Base-by-base conservation (phyloP, 2,113 vertebrate genomes). In the Chlamydotis undulata region DNA sequence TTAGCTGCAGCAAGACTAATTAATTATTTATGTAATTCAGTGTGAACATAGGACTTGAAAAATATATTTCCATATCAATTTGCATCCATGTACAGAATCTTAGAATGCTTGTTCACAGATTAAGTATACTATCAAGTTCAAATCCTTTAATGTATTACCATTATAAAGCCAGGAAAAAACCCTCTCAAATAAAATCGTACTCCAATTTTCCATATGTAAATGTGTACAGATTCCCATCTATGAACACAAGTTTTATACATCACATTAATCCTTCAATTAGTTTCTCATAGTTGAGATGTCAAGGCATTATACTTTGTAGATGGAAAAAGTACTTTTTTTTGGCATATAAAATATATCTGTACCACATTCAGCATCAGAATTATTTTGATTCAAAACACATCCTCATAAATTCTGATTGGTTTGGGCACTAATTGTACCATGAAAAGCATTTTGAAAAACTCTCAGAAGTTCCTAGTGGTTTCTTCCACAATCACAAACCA, bases 11-110 rank as follows among this genome's bases (percentile, higher is more conserved):
- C 9, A 35, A 91, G 87, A 55, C 83, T 90, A 74, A 91, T 95
- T 95, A 91, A 96, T 95, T 96, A 94, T 85, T 95, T 80, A 95
- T 84, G 76, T 49, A 67, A 88, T 70, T n/a, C 94, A 94, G n/a
- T n/a, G 59, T 65, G 92, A 91, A 94, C 67, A 57, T 1, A 61
- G 63, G 23, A 85, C 80, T 96, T 90, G 90, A 75, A 88, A 67
- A 96, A 83, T 95, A 11, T 87, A 93, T 90, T 81, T 93, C 85
- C 28, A 3, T 90, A 93, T 79, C 82, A 85, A 91, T 94, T 95
- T 97, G 78, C 70, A 96, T 83, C 89, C 79, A 60, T 56, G 57
- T 79, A 90, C 82, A 86, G 28, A 70, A 71, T 37, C 50, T 85
- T 75, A 56, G 52, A 87, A 89, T 37, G 47, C 41, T 80, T 93